These are phyloP conservation scores for Anodontia alba DNA, from an alignment of 2,888 invertebrate genomes.

Conservation along the genomic window DNA sequence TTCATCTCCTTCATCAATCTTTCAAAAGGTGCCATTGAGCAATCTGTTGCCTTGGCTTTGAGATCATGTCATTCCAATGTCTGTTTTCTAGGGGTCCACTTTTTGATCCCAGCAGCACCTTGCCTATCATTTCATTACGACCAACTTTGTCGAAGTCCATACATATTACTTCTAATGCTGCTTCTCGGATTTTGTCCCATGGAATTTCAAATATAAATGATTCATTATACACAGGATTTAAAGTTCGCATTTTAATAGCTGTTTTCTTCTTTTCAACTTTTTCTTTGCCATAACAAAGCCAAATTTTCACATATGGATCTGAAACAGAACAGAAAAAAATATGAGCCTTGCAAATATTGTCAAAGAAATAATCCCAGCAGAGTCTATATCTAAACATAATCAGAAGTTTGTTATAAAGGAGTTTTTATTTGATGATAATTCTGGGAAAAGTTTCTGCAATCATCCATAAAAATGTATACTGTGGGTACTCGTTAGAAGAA, in stretches of 20 bases:
- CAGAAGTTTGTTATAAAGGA: too few species aligned
- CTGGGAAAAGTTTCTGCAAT: too few species aligned
- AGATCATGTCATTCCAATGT: conserved; percentile 99
- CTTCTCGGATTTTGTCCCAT: conserved; percentile 98
- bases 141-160: conserved; percentile 99
- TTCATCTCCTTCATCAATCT: conserved; percentile 69
- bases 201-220: conserved; percentile 98
- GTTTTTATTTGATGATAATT: too few species aligned
- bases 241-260: conserved; percentile 88
- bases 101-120: conserved; percentile 85
- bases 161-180: conserved; percentile 96
- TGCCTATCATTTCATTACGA: conserved; percentile 95
- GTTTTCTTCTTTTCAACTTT: conserved; percentile 98
- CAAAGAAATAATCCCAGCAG: not conserved
- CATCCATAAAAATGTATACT: too few species aligned
- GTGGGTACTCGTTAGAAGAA: too few species aligned
- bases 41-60: conserved; percentile 97
- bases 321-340: conserved; percentile 80
- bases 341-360: not conserved
- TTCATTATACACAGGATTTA: conserved; percentile 98
- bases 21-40: conserved; percentile 99
- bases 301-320: conserved; percentile 99
- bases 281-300: conserved; percentile 97
- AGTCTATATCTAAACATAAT: not conserved
- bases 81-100: conserved; percentile 98